A percentile compares a stretch with the other conserved stretches of the same genome.
These are phyloP conservation scores for Presbytis comata DNA, from an alignment of 2,797 vertebrate species.

Conservation along the genomic window DNA sequence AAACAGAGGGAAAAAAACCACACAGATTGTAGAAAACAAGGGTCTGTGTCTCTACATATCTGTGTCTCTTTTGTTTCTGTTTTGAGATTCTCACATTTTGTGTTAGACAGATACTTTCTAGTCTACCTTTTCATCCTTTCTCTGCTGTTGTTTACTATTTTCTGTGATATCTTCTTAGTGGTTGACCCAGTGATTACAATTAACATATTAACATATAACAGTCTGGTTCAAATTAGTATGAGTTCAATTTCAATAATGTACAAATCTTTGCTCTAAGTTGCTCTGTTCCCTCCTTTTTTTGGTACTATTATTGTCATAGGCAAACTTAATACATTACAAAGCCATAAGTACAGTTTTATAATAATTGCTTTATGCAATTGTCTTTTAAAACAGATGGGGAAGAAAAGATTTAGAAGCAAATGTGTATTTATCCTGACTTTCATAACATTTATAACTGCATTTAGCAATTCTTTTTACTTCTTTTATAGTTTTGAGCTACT, in stretches of 20 bases:
- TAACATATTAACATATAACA: background rate
- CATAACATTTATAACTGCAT: too few species aligned
- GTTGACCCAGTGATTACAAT: background rate
- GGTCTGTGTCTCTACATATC: background rate
- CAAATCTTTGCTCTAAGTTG: background rate
- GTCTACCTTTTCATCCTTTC: background rate
- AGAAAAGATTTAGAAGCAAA: background rate
- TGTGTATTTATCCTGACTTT: background rate
- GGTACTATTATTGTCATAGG: background rate
- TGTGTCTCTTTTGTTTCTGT: background rate
- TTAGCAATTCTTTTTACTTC: background rate
- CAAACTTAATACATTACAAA: background rate
- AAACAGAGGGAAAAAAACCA: background rate
- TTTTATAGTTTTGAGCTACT: background rate
- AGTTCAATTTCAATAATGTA: background rate
- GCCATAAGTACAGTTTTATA: background rate
- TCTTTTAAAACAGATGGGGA: background rate
- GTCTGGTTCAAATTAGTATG: too few species aligned
- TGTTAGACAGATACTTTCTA: background rate
- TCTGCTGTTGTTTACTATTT: background rate
- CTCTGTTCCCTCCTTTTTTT: background rate
- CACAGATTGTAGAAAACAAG: background rate
- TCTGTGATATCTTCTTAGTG: background rate
- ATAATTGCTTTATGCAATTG: background rate
- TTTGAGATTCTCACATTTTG: background rate